These are phyloP conservation scores for Chelmon rostratus DNA, from an alignment of 2,797 vertebrate species.

Conservation along the genomic window DNA sequence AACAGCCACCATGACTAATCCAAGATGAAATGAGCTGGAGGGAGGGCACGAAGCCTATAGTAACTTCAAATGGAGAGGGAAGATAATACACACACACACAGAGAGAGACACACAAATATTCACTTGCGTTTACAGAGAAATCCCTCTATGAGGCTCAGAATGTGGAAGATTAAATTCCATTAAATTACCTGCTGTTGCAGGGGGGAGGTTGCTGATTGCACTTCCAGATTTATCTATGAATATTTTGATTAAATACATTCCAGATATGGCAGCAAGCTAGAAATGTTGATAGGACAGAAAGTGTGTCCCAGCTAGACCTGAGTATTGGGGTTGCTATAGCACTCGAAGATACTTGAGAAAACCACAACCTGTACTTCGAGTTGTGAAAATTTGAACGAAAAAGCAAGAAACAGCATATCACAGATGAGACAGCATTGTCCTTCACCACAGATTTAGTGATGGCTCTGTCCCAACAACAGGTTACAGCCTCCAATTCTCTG, in stretches of 20 bases:
- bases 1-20: constrained; percentile 63
- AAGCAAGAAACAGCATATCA: constrained; percentile 32
- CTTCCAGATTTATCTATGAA: constrained; percentile 9
- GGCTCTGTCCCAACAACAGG: constrained; percentile 64
- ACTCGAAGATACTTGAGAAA: constrained; percentile 19
- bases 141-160: constrained; percentile 21
- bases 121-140: constrained; percentile 31
- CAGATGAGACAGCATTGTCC: constrained; percentile 34
- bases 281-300: background rate
- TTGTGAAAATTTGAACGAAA: constrained; percentile 19
- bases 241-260: constrained; percentile 40
- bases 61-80: constrained; percentile 54
- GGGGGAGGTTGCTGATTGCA: constrained; percentile 30
- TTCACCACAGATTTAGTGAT: constrained; percentile 57
- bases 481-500: constrained; percentile 68
- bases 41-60: constrained; percentile 40
- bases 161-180: constrained; percentile 43
- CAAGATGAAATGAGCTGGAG: constrained; percentile 65
- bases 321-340: background rate
- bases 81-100: constrained; percentile 36
- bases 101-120: constrained; percentile 39
- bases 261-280: constrained; percentile 4
- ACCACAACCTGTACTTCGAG: background rate
- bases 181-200: constrained; percentile 34
- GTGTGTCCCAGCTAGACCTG: background rate